These are phyloP conservation scores for Melanotaenia nigrans DNA, from an alignment of 2,797 vertebrate species.

Conservation along the genomic window DNA sequence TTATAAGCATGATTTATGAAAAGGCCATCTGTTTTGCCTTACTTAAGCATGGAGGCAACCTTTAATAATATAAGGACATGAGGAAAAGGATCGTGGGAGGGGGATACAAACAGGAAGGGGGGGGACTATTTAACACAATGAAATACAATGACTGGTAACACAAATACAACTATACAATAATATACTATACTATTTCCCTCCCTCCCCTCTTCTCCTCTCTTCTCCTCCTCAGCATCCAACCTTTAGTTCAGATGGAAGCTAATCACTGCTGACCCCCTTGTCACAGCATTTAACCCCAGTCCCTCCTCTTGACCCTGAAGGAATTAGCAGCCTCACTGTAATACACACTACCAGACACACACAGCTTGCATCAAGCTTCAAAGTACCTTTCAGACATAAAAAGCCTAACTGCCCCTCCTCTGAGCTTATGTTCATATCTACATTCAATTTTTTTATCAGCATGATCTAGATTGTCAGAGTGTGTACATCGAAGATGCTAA, in stretches of 20 bases:
- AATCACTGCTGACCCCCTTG: conserved; percentile 76
- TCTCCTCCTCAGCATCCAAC: conserved; percentile 57
- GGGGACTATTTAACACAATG: conserved; percentile 17
- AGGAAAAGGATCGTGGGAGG: conserved; percentile 43
- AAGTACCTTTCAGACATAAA: background rate
- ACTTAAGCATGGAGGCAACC: conserved; percentile 83
- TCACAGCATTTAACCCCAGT: conserved; percentile 77
- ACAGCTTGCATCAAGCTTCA: background rate
- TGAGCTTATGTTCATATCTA: background rate
- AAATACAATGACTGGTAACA: conserved; percentile 24
- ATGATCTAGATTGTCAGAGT: background rate
- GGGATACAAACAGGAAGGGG: conserved; percentile 3
- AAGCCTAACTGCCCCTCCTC: background rate
- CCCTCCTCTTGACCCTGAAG: conserved; percentile 73
- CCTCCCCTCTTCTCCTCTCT: conserved; percentile 22
- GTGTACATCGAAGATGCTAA: background rate
- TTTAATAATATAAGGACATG: conserved; percentile 85
- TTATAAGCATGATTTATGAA: conserved; percentile 86
- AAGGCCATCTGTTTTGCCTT: conserved; percentile 85
- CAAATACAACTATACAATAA: conserved; percentile 9
- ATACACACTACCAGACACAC: conserved; percentile 34
- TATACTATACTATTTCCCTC: conserved; percentile 1
- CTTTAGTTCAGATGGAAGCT: conserved; percentile 74
- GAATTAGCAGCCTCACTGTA: conserved; percentile 71
- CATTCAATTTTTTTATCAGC: background rate